phyloP scores from a whole-genome alignment of 2,797 vertebrate genomes.

The Somateria mollissima region DNA sequence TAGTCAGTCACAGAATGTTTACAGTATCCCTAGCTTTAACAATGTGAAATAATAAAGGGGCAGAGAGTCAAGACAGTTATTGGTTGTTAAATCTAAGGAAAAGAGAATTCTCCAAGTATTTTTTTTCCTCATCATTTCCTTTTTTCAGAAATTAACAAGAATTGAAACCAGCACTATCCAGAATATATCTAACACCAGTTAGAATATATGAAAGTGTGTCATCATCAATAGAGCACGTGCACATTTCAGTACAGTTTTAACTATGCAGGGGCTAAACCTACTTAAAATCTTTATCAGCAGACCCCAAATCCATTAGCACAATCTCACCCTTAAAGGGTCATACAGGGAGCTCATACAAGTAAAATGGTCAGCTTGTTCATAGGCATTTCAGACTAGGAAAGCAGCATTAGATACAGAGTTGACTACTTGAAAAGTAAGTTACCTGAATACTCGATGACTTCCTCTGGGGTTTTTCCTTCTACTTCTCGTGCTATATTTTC shows the following conservation, averaged over 20 bases:
- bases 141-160: background rate
- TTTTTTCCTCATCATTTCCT: background rate
- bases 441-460: slow-evolving; percentile 99
- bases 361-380: accelerated
- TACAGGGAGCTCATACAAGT: background rate
- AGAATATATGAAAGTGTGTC: background rate
- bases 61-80: background rate
- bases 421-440: slow-evolving; percentile 18
- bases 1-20: background rate
- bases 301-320: background rate
- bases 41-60: background rate
- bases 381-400: background rate
- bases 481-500: slow-evolving; percentile 99
- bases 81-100: background rate
- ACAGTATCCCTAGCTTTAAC: background rate
- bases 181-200: too few relatives aligned
- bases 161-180: background rate
- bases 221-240: background rate
- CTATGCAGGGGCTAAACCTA: accelerated
- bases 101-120: background rate
- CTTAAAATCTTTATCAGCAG: background rate
- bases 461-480: slow-evolving; percentile 97
- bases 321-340: accelerated
- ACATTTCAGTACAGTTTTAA: background rate
- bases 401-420: background rate